Evolutionary conservation across 1,140 invertebrate species (phyloP).

Genomic region (Dysdera silvatica): DNA sequence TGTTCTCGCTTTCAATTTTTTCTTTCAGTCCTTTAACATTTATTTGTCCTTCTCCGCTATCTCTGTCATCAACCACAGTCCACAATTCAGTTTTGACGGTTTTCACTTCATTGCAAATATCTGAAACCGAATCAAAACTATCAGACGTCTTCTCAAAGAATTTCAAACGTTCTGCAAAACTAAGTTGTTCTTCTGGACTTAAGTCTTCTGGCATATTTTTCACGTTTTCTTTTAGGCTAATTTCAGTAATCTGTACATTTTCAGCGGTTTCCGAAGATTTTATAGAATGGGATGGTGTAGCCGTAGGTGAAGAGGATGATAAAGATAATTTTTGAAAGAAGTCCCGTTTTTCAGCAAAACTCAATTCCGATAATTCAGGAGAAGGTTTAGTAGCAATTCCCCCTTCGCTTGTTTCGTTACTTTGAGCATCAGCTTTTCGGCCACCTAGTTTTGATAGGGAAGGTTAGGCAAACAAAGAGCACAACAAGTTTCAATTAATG

Average conservation of each 20-base stretch:
- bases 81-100: constrained; percentile 22
- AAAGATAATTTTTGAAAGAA: constrained; percentile 28
- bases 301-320: constrained; percentile 5
- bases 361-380: constrained; percentile 7
- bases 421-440: background rate
- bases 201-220: no score
- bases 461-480: no score
- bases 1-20: background rate
- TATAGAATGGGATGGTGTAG: constrained; percentile 2
- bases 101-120: constrained; percentile 5
- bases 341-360: constrained; percentile 28
- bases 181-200: constrained; percentile 20
- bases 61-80: background rate
- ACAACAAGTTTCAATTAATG: no score
- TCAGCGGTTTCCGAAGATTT: background rate
- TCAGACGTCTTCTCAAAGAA: constrained; percentile 22
- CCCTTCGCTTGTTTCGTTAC: background rate
- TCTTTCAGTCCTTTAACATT: no score
- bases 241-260: background rate
- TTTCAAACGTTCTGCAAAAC: constrained; percentile 20
- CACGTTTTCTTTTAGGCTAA: no score
- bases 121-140: background rate
- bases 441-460: constrained; percentile 8
- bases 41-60: no score
- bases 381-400: background rate